These are phyloP conservation scores for Crenuchus spilurus DNA, from an alignment of 2,797 vertebrate species.

Conservation along the genomic window DNA sequence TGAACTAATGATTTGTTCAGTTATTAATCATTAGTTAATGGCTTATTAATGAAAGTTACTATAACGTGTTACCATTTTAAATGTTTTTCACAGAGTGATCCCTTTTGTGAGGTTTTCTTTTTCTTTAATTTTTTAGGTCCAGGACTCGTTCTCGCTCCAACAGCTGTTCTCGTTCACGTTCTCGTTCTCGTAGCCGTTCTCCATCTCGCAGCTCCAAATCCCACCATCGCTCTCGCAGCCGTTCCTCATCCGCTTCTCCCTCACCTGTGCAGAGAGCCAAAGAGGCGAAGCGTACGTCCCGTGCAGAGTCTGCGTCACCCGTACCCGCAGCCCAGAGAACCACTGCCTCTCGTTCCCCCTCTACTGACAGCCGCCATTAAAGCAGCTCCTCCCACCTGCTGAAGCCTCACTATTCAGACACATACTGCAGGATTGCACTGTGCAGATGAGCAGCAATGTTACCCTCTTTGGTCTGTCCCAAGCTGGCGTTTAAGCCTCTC, in stretches of 20 bases:
- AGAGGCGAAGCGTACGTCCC: conserved; percentile 79
- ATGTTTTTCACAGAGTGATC: no score
- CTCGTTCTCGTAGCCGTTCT: conserved; percentile 77
- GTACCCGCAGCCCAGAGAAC: conserved; percentile 65
- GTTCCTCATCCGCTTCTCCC: conserved; percentile 82
- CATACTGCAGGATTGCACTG: no score
- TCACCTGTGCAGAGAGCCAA: conserved; percentile 79
- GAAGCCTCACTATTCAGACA: background rate
- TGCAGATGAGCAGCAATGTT: no score
- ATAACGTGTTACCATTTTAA: no score
- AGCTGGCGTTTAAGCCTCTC: background rate
- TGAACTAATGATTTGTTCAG: no score
- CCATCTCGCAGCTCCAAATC: conserved; percentile 53
- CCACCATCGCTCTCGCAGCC: conserved; percentile 65
- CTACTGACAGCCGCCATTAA: conserved; percentile 90
- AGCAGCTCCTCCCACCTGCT: conserved; percentile 52
- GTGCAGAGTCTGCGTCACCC: conserved; percentile 64
- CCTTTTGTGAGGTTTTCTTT: no score
- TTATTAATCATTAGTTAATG: no score
- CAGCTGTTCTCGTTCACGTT: conserved; percentile 88
- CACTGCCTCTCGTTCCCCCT: conserved; percentile 76
- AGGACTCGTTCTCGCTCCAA: conserved; percentile 89
- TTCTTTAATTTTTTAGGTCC: conserved; percentile 62
- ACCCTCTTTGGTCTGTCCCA: background rate
- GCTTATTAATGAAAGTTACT: no score